Percentiles rank a stretch among this genome's conserved stretches.
Evolutionary conservation across 1,140 invertebrate species (phyloP).

Genomic region (Nasonia vitripennis): DNA sequence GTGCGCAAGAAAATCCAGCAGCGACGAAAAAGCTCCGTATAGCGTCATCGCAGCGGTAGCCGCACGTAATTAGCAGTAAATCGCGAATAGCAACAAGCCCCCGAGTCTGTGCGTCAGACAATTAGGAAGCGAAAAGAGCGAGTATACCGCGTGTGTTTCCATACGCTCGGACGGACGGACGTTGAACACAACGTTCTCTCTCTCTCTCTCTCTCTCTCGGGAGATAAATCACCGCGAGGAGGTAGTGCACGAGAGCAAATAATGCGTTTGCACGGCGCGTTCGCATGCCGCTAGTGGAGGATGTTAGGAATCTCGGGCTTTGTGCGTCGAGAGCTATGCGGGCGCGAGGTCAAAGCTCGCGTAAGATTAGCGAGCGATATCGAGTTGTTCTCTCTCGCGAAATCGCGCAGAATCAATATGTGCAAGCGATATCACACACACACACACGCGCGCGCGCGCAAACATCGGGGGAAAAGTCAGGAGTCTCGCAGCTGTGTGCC

Average conservation of each 20-base stretch:
- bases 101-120: neutral
- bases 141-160: neutral
- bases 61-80: constrained; percentile 22
- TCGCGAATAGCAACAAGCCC: neutral
- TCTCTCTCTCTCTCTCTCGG: too few species aligned
- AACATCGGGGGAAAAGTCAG: too few species aligned
- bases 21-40: neutral
- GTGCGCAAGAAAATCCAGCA: neutral
- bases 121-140: neutral
- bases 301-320: too few species aligned
- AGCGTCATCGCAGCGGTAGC: neutral
- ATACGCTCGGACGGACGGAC: neutral
- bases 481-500: neutral
- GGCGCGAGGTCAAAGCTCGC: too few species aligned
- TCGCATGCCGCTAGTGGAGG: neutral
- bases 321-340: too few species aligned
- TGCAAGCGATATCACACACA: too few species aligned
- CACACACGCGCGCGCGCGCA: too few species aligned
- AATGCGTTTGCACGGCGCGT: neutral
- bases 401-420: too few species aligned
- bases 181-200: neutral
- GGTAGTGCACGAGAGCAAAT: neutral
- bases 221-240: neutral
- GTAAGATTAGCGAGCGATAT: too few species aligned
- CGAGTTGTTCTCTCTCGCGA: too few species aligned